A percentile compares a stretch with the other conserved stretches of the same genome.
Evolutionary conservation across 2,113 vertebrate genomes (phyloP).

Genomic region (Xiphophorus couchianus): DNA sequence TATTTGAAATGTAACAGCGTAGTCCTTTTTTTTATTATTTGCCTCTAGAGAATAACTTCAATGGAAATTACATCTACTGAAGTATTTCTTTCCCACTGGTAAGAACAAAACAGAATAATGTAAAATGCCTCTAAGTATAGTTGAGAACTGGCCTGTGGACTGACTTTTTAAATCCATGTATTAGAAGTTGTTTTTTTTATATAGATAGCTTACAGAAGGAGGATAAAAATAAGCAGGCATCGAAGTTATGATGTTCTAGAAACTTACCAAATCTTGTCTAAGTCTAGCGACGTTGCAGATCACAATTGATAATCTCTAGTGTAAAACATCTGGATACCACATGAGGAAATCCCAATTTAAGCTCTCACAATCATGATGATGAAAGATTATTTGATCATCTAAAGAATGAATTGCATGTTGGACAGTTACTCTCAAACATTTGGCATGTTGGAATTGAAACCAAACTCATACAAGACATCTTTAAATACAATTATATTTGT

Average conservation of each 20-base stretch:
- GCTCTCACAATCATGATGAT: not conserved
- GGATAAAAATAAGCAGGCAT: not conserved
- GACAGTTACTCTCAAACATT: too few species aligned
- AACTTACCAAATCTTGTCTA: not conserved
- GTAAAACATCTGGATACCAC: not conserved
- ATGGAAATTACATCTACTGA: slow-evolving; percentile 47
- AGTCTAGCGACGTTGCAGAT: not conserved
- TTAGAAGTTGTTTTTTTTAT: not conserved
- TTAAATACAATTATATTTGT: too few species aligned
- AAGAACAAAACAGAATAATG: slow-evolving; percentile 24
- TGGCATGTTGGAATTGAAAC: too few species aligned
- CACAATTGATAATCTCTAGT: not conserved
- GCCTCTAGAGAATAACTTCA: slow-evolving; percentile 52
- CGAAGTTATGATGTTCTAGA: not conserved
- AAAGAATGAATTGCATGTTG: not conserved
- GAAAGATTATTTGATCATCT: not conserved
- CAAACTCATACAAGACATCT: too few species aligned
- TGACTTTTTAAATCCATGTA: not conserved
- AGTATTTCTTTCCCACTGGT: slow-evolving; percentile 23
- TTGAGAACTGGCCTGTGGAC: not conserved
- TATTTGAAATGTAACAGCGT: slow-evolving; percentile 66
- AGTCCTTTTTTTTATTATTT: slow-evolving; percentile 47
- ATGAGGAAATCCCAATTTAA: not conserved
- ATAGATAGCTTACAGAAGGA: not conserved
- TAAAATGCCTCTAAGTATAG: slow-evolving; percentile 25